Evolutionary conservation across 1,140 invertebrate genomes (phyloP).

Genomic region (Drosophila ananassae): DNA sequence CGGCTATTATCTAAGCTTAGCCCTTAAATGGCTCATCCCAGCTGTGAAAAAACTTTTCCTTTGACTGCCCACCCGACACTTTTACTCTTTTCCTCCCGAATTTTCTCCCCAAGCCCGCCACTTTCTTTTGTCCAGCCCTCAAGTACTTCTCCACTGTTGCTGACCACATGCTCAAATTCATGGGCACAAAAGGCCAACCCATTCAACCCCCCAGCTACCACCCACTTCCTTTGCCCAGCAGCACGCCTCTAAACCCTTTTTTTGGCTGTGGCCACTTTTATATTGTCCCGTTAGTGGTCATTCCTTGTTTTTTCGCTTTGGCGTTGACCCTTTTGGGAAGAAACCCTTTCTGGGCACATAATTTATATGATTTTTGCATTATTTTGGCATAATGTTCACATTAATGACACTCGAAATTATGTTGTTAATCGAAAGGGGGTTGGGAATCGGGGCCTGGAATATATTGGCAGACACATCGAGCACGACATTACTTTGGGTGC

Average conservation of each 20-base stretch:
- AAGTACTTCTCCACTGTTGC: conserved; percentile 49
- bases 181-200: conserved; percentile 42
- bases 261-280: conserved; percentile 68
- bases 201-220: conserved; percentile 13
- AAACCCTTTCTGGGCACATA: conserved; percentile 57
- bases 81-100: not conserved
- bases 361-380: conserved; percentile 81
- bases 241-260: conserved; percentile 70
- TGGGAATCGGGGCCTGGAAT: conserved; percentile 18
- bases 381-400: conserved; percentile 79
- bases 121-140: conserved; percentile 39
- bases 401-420: conserved; percentile 80
- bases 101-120: not conserved
- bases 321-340: conserved; percentile 51
- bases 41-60: conserved; percentile 33
- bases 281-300: conserved; percentile 68
- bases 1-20: conserved; percentile 32
- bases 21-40: conserved; percentile 43
- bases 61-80: conserved; percentile 34
- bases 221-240: conserved; percentile 37
- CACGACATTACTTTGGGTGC: conserved; percentile 20
- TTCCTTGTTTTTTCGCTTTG: conserved; percentile 16
- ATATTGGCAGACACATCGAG: conserved; percentile 20
- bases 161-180: conserved; percentile 75
- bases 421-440: conserved; percentile 71